Evolutionary conservation across 35 echinoderm and acorn worm genomes (phyloP).

Genomic region (Acanthaster planci): DNA sequence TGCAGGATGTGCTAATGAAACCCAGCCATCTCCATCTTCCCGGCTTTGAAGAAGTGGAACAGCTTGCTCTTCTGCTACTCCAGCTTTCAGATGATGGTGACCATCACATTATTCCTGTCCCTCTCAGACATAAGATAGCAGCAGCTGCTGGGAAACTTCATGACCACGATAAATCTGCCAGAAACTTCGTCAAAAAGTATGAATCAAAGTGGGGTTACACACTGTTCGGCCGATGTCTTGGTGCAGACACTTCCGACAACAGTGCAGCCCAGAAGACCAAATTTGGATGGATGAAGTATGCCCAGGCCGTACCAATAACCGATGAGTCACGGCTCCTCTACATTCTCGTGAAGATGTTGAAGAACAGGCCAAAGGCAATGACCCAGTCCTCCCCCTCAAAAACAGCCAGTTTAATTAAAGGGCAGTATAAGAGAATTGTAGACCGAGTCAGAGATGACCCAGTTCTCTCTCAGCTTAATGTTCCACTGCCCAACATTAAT

Average conservation of each 20-base stretch:
- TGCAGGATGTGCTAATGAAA: constrained; percentile 60
- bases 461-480: neutral
- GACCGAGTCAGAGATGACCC: constrained; percentile 43
- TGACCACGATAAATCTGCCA: constrained; percentile 65
- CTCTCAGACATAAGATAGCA: constrained; percentile 33
- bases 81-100: constrained; percentile 51
- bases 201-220: constrained; percentile 71
- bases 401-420: constrained; percentile 12
- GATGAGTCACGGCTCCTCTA: constrained; percentile 50
- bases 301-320: constrained; percentile 39
- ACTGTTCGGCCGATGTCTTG: constrained; percentile 57
- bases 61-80: constrained; percentile 38
- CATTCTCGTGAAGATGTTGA: constrained; percentile 52
- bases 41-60: constrained; percentile 65
- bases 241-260: constrained; percentile 12
- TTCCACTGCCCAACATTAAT: constrained; percentile 58
- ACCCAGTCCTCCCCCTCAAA: constrained; percentile 38
- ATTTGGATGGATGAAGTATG: constrained; percentile 65
- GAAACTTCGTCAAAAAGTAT: constrained; percentile 71
- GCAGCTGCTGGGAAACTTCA: constrained; percentile 42
- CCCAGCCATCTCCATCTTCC: constrained; percentile 72
- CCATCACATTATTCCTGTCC: constrained; percentile 43
- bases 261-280: constrained; percentile 71
- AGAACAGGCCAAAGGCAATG: neutral
- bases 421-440: constrained; percentile 39